Base-by-base conservation (phyloP, 2,113 vertebrate species). In the Symphodus melops region DNA sequence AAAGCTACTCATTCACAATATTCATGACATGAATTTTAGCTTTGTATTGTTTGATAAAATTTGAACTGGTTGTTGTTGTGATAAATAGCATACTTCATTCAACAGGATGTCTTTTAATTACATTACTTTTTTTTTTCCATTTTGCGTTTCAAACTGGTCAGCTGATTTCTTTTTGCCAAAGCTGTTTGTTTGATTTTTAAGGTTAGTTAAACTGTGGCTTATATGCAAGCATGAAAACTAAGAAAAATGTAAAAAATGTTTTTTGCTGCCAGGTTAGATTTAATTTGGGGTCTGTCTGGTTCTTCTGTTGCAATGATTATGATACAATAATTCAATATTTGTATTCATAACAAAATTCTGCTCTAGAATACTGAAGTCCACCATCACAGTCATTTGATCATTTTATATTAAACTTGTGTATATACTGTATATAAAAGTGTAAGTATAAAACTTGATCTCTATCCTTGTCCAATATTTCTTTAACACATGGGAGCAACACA, bases 401-500 rank as follows among this genome's bases (percentile, higher is more conserved):
- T 41, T 9, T 19, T 8, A 17, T 4, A 55, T 11, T 33, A 33
- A 33, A 4, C 53, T 19, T 4, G 8, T 57, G 14, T 9, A n/a
- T n/a, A n/a, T n/a, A n/a, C 8, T 36, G 17, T 17, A 37, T 56
- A 17, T 58, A 19, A 36, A 19, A 19, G n/a, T 58, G 14, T 48
- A 51, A 51, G 8, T n/a, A 28, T 66, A 49, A 60, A 81, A 74
- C n/a, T 17, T 70, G 21, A 12, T 28, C 37, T 9, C 67, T 62
- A 52, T 54, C 71, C 67, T 85, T 73, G 59, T 67, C n/a, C 72
- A 81, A 72, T 60, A 63, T 49, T 63, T 61, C 64, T 75, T 53
- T 33, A 17, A 62, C 70, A 84, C 72, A 79, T 83, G 82, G 78
- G 81, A 93, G 82, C 83, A 56, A 77, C 73, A 46, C 72, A 56